Conservation (phyloP, 2,797 vertebrate species). For the Gephyroberyx darwinii region DNA sequence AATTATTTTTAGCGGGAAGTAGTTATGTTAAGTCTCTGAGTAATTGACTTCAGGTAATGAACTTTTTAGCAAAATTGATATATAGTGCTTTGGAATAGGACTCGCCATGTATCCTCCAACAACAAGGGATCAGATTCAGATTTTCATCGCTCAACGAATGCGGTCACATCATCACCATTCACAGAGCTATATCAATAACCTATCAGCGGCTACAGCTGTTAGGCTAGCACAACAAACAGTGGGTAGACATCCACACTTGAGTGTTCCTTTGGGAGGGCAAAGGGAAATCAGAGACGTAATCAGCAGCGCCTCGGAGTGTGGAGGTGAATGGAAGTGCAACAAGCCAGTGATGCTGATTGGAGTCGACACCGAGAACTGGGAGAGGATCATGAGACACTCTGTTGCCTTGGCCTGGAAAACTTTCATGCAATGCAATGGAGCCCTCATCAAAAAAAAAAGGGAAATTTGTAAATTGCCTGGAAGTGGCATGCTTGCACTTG, state of each 20-base stretch:
- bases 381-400: conserved; percentile 70
- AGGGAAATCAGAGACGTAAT: conserved; percentile 71
- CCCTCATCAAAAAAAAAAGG: conserved; percentile 53
- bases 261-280: conserved; percentile 53
- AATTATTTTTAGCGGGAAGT: too few relatives aligned
- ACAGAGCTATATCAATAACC: conserved; percentile 61
- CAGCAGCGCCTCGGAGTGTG: conserved; percentile 56
- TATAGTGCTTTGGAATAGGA: too few relatives aligned
- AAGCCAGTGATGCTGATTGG: conserved; percentile 72
- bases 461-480: conserved; percentile 20
- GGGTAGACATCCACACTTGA: conserved; percentile 55
- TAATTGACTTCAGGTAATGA: too few relatives aligned
- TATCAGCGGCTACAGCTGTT: conserved; percentile 53
- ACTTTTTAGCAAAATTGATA: too few relatives aligned
- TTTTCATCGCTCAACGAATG: conserved; percentile 9
- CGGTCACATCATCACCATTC: conserved; percentile 29
- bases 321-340: conserved; percentile 67
- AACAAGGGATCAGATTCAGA: neutral
- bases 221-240: conserved; percentile 60
- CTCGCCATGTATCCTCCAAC: neutral
- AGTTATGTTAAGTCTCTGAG: too few relatives aligned
- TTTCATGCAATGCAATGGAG: conserved; percentile 75
- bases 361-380: conserved; percentile 73
- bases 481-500: neutral
- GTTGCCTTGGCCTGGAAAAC: conserved; percentile 69